phyloP scores from a whole-genome alignment of 2,113 vertebrate species.

The Maccullochella peelii region DNA sequence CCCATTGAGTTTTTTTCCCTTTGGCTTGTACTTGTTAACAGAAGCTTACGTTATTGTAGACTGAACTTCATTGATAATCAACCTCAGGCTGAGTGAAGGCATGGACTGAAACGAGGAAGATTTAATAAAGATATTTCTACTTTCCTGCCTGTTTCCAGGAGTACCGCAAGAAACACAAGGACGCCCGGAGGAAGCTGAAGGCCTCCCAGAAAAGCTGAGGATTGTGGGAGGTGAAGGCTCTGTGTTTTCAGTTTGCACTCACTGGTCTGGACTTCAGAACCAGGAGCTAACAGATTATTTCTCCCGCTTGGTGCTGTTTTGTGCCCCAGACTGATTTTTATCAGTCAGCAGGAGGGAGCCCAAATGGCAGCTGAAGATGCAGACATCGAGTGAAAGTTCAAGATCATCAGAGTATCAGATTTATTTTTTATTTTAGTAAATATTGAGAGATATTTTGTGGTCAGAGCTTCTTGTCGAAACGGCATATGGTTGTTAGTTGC shows the following conservation, averaged over 20 bases:
- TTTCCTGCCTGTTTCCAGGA: slow-evolving; percentile 81
- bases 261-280: background rate
- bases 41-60: no score
- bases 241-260: background rate
- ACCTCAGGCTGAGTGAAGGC: background rate
- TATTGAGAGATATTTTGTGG: slow-evolving; percentile 1
- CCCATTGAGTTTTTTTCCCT: no score
- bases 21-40: no score
- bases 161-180: slow-evolving; percentile 92
- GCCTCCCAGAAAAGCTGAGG: slow-evolving; percentile 73
- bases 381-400: background rate
- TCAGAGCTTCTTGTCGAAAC: background rate
- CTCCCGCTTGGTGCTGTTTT: background rate
- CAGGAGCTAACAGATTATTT: background rate
- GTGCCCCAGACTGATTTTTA: slow-evolving; percentile 1
- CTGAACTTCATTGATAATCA: background rate
- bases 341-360: background rate
- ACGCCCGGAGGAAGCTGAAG: slow-evolving; percentile 88
- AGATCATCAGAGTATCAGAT: slow-evolving; percentile 14
- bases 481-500: background rate
- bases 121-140: background rate
- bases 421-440: slow-evolving; percentile 12
- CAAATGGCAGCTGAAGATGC: background rate
- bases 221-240: slow-evolving; percentile 40
- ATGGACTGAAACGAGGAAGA: background rate